Conservation (phyloP, 2,113 vertebrate species). For the Penelope pileata region DNA sequence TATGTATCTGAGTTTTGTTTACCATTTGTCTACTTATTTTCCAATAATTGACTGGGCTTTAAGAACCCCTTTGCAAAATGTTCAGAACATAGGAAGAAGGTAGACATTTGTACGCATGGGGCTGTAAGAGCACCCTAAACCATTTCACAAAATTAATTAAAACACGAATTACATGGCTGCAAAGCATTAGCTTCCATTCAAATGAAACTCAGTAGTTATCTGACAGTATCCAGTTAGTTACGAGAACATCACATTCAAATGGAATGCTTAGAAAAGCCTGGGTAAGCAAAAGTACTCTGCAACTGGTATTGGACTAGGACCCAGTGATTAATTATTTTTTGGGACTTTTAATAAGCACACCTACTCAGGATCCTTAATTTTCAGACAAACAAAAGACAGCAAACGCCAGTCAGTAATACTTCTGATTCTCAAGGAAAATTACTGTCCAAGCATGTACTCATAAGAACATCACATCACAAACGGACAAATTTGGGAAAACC, state of each 20-base stretch:
- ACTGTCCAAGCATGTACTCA: not conserved
- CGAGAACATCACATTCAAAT: not conserved
- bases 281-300: not conserved
- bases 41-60: not conserved
- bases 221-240: not conserved
- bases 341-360: not conserved
- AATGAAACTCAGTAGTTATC: not conserved
- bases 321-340: not conserved
- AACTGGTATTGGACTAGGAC: not conserved
- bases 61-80: not conserved
- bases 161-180: not conserved
- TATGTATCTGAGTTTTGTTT: not conserved
- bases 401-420: not conserved
- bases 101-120: not conserved
- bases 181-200: not conserved
- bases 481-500: too few species aligned
- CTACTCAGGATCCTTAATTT: not conserved
- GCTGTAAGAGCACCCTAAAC: not conserved
- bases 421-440: not conserved
- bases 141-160: not conserved
- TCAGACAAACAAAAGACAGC: not conserved
- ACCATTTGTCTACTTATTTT: not conserved
- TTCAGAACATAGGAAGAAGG: not conserved
- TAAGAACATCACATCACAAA: too few species aligned
- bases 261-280: not conserved